Conservation (phyloP, 2,888 invertebrate genomes). For the Acronicta alni region DNA sequence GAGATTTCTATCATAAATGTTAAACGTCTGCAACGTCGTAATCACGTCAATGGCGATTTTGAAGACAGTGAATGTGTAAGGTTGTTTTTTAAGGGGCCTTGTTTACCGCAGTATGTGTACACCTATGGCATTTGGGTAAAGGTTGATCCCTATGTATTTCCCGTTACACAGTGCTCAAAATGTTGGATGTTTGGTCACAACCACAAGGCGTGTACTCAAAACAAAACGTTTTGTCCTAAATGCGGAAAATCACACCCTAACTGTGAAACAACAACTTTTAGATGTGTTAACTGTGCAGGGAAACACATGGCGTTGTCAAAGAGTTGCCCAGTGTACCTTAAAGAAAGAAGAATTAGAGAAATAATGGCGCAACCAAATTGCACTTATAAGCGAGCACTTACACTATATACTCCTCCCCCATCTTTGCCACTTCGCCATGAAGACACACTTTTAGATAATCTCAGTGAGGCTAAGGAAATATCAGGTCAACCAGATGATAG, state of each 20-base stretch:
- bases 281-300: slow-evolving; percentile 28
- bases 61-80: neutral
- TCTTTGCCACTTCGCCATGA: neutral
- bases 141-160: neutral
- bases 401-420: neutral
- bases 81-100: neutral
- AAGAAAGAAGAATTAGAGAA: slow-evolving; percentile 25
- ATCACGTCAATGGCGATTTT: neutral
- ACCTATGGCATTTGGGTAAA: neutral
- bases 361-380: neutral
- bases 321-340: slow-evolving; percentile 24
- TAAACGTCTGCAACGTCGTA: slow-evolving; percentile 1
- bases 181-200: neutral
- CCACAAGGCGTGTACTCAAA: neutral
- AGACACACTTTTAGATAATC: neutral
- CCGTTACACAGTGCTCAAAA: too few species aligned
- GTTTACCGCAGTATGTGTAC: neutral
- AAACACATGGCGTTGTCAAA: slow-evolving; percentile 22
- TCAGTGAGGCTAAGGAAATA: neutral
- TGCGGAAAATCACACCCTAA: slow-evolving; percentile 14
- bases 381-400: neutral
- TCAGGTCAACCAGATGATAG: neutral
- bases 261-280: slow-evolving; percentile 14
- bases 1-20: neutral
- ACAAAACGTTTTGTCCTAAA: neutral